Evolutionary conservation across 2,888 invertebrate species (phyloP), one percentile per base, ranked within the genome.

Genomic region (Pocota personata): DNA sequence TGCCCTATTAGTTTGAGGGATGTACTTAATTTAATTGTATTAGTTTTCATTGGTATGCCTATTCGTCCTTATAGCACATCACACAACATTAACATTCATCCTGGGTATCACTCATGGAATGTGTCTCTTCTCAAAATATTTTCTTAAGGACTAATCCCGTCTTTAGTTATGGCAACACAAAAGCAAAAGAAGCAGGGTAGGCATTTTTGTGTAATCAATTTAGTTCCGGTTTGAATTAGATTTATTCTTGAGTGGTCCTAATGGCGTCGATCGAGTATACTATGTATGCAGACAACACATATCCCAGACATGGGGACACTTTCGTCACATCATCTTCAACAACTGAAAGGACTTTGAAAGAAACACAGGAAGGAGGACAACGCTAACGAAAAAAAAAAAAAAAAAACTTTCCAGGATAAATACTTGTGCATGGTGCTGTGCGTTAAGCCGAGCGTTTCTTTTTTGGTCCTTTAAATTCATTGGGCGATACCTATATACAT

Each of bases 171-270:
- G 58, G 37, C 48, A 60, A 71, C 16, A 57, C 37, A 64, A 35
- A 30, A 40, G 67, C n/a, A n/a, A n/a, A n/a, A 21, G 66, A 37
- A 19, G 46, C n/a, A 40, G n/a, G 21, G 12, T 21, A 3, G 32
- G 19, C 16, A 43, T 43, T 16, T 52, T 55, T 64, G 43, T 64
- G 37, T 79, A 79, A 79, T 72, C 78, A 79, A 79, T 64, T 79
- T 79, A 79, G 72, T 79, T 79, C 64, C 64, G 78, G 71, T 72
- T 64, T 57, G 78, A 79, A 79, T 79, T 79, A 72, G 72, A 72
- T 79, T 79, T 71, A 79, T 72, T 64, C 78, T 79, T 72, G 78
- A 79, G 78, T 79, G 72, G 78, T 37, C 78, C 37, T 79, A 79
- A 79, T 79, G 71, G 78, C 35, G 48, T 57, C 64, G 27, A 30